Conservation (phyloP, 2,888 invertebrate genomes). For the Halictus quadricinctus region DNA sequence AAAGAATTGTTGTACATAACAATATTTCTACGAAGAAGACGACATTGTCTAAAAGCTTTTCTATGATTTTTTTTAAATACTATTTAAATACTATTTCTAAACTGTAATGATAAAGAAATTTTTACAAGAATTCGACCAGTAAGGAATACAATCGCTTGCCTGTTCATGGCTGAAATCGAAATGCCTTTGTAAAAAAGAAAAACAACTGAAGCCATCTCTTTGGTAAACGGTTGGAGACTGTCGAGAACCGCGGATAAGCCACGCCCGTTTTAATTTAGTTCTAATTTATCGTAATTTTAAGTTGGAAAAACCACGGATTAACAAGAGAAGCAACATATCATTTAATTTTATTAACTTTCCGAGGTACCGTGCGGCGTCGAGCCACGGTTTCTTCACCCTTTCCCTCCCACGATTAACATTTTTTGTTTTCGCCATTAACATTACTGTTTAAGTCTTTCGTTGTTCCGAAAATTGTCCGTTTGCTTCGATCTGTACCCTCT, state of each 20-base stretch:
- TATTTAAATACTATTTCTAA: not conserved
- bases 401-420: slow-evolving; percentile 48
- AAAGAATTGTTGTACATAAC: too few relatives aligned
- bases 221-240: slow-evolving; percentile 11
- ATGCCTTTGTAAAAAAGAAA: not conserved
- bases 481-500: slow-evolving; percentile 32
- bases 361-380: slow-evolving; percentile 49
- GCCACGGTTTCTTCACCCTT: slow-evolving; percentile 22
- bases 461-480: slow-evolving; percentile 23
- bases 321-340: slow-evolving; percentile 82
- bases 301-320: slow-evolving; percentile 74
- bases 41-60: not conserved
- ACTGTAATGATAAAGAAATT: not conserved
- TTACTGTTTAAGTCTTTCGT: slow-evolving; percentile 49
- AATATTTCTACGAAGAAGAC: too few relatives aligned
- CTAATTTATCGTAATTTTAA: slow-evolving; percentile 74
- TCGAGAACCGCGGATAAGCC: slow-evolving; percentile 35
- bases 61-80: not conserved
- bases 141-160: not conserved
- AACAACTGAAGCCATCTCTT: not conserved
- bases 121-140: not conserved
- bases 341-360: slow-evolving; percentile 80
- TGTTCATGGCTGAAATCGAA: not conserved
- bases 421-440: slow-evolving; percentile 63
- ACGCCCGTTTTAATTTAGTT: slow-evolving; percentile 68